Evolutionary conservation across 2,888 invertebrate species (phyloP).

Genomic region (Yponomeuta evonymella): DNA sequence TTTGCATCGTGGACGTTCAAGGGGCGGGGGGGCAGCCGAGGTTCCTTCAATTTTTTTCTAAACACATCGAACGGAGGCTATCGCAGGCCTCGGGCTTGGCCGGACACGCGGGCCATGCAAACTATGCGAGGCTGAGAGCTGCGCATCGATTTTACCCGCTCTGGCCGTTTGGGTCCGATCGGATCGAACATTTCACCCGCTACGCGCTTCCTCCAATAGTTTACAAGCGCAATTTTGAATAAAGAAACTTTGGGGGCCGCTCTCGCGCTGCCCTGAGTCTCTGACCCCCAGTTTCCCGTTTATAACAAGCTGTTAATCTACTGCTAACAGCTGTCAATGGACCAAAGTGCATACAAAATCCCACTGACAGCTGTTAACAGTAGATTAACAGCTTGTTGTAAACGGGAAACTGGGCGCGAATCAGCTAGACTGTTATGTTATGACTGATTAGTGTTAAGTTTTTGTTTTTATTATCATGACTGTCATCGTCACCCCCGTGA

Average conservation of each 20-base stretch:
- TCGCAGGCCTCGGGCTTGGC: background rate
- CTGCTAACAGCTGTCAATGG: no score
- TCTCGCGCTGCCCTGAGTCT: background rate
- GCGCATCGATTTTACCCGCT: constrained; percentile 55
- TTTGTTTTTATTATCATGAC: no score
- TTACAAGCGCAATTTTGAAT: constrained; percentile 1
- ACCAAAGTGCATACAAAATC: no score
- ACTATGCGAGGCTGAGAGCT: constrained; percentile 65
- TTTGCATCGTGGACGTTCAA: constrained; percentile 54
- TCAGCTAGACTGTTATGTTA: no score
- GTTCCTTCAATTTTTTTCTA: constrained; percentile 46
- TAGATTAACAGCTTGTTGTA: no score
- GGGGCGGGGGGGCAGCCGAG: constrained; percentile 35
- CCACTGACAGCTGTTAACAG: no score
- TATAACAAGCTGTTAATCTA: no score
- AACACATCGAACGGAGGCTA: constrained; percentile 32
- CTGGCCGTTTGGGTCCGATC: background rate
- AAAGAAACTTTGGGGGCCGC: background rate
- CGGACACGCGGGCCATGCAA: constrained; percentile 62
- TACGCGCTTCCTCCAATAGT: background rate
- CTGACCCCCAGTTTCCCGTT: no score
- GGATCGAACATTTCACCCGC: background rate
- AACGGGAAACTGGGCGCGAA: no score
- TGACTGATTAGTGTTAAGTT: no score
- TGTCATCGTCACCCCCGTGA: no score